Conservation (phyloP, 1,140 invertebrate genomes). For the Trichonephila clavata region DNA sequence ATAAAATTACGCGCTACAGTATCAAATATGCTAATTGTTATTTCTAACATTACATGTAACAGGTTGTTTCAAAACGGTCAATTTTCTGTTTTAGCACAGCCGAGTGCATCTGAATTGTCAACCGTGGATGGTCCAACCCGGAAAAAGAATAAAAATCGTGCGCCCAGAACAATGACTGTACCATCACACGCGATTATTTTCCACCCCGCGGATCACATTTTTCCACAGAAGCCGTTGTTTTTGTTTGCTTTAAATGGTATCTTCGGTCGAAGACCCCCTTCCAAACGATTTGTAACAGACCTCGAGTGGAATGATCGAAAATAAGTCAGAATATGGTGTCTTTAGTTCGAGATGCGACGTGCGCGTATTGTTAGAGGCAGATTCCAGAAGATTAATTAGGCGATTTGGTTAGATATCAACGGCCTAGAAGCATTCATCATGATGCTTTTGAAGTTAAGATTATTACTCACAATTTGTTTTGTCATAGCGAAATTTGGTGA, state of each 20-base stretch:
- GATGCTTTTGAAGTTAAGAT: too few relatives aligned
- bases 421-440: too few relatives aligned
- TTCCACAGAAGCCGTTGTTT: conserved; percentile 23
- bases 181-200: conserved; percentile 59
- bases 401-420: too few relatives aligned
- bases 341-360: too few relatives aligned
- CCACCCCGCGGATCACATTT: conserved; percentile 10
- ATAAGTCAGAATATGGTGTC: too few relatives aligned
- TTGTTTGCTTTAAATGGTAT: background rate
- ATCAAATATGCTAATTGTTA: too few relatives aligned
- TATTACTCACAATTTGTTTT: too few relatives aligned
- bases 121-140: conserved; percentile 15
- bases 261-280: conserved; percentile 55
- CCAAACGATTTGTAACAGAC: background rate
- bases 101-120: background rate
- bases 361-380: too few relatives aligned
- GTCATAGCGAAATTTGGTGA: too few relatives aligned
- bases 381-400: too few relatives aligned
- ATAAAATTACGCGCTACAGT: too few relatives aligned
- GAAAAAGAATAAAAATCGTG: conserved; percentile 31
- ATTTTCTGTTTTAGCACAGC: background rate
- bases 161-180: conserved; percentile 26
- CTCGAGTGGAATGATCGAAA: conserved; percentile 31
- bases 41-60: too few relatives aligned
- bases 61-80: background rate